phyloP scores from a whole-genome alignment of 2,888 invertebrate genomes.

The Caenorhabditis uteleia region DNA sequence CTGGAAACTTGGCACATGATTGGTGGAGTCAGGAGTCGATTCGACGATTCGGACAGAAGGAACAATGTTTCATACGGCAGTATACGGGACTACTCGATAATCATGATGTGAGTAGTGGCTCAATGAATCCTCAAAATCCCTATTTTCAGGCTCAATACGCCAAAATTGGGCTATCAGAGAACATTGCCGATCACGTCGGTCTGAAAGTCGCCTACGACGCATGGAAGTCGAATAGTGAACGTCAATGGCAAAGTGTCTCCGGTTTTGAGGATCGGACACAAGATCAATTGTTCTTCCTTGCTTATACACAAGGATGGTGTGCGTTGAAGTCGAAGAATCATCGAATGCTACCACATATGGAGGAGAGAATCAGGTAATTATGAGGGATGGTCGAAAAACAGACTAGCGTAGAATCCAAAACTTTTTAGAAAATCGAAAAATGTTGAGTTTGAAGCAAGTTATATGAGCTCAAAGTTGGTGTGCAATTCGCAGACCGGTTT shows the following conservation, averaged over 20 bases:
- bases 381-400: too few relatives aligned
- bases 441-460: too few relatives aligned
- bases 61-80: conserved; percentile 42
- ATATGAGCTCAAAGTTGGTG: too few relatives aligned
- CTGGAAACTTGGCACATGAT: conserved; percentile 33
- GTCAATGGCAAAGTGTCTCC: conserved; percentile 8
- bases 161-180: conserved; percentile 38
- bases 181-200: conserved; percentile 45
- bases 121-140: background rate
- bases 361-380: conserved; percentile 43
- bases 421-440: too few relatives aligned
- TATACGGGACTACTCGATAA: conserved; percentile 35
- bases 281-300: conserved; percentile 44
- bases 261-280: conserved; percentile 30
- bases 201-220: conserved; percentile 37
- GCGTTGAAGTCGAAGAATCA: conserved; percentile 20
- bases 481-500: background rate
- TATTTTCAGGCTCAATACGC: conserved; percentile 21
- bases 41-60: conserved; percentile 19
- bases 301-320: conserved; percentile 49
- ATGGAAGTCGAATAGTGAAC: conserved; percentile 10
- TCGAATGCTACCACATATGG: conserved; percentile 32
- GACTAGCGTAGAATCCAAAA: too few relatives aligned
- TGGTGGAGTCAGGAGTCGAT: conserved; percentile 31
- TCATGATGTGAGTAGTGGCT: conserved; percentile 11